Evolutionary conservation across 2,888 invertebrate genomes (phyloP), one percentile per base, ranked within the genome.

Genomic region (Pterobdella sp.): DNA sequence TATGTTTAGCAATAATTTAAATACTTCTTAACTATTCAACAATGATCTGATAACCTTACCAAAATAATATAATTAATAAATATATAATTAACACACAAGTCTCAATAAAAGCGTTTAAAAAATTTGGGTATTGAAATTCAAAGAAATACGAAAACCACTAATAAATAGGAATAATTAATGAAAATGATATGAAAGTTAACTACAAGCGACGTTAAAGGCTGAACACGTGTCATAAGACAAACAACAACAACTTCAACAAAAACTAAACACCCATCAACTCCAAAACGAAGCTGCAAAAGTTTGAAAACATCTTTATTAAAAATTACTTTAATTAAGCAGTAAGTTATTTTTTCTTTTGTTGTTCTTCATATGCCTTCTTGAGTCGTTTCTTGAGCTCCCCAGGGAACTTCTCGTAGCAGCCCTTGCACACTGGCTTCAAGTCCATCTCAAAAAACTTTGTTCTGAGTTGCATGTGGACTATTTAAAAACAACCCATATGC

Each of bases 361-460:
- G 75, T 3, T 56, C 49, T 4, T 84, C 84, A 72, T 84, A 82
- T 31, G 93, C 92, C 78, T 92, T 90, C 77, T 93, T 90, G 83
- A 98, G 87, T 29, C 98, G 88, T 77, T 93, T 91, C 74, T 94
- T 89, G 79, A 98, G 86, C 85, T 99, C 98, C 52, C 88, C 87
- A 0, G 98, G 98, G 85, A 98, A 93, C 81, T 90, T 90, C 81
- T 98, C 97, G 84, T 96, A 97, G 85, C 98, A 99, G 80, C 93
- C 92, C 85, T 97, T 95, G 86, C 98, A 98, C 1, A 83, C 94
- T 42, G 98, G 98, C 81, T 94, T 93, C 85, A 96, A 89, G 86
- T 98, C 98, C 84, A 94, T 93, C 85, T 98, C 98, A 85, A 94
- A 98, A 86, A 99, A 98, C 85, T 98, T 98, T 63, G 94, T 82